Evolutionary conservation across 2,113 vertebrate species (phyloP).

Genomic region (Triplophysa dalaica): DNA sequence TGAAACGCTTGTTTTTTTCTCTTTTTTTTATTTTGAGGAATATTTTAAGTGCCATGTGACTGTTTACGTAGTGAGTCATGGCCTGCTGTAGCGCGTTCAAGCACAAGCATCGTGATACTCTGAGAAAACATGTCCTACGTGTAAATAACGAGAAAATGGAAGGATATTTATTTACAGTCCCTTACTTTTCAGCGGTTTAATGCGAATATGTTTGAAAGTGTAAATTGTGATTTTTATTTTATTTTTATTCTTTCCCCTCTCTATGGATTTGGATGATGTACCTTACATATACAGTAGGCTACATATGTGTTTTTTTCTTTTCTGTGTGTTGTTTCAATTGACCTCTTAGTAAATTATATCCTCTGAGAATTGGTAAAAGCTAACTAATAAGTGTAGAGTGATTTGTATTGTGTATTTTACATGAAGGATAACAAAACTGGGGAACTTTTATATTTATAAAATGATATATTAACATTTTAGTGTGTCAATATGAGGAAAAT

Average conservation of each 20-base stretch:
- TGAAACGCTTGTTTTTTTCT: slow-evolving; percentile 63
- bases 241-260: slow-evolving; percentile 34
- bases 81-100: slow-evolving; percentile 79
- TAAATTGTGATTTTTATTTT: slow-evolving; percentile 66
- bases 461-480: slow-evolving; percentile 76
- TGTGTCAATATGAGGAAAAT: slow-evolving; percentile 78
- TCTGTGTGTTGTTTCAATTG: slow-evolving; percentile 70
- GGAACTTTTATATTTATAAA: slow-evolving; percentile 84
- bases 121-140: slow-evolving; percentile 65
- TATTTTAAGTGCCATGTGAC: slow-evolving; percentile 79
- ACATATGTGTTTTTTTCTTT: slow-evolving; percentile 64
- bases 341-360: slow-evolving; percentile 71
- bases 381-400: slow-evolving; percentile 75
- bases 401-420: slow-evolving; percentile 84
- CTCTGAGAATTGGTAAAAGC: slow-evolving; percentile 73
- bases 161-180: slow-evolving; percentile 77
- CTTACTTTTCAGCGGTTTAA: slow-evolving; percentile 68
- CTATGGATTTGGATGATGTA: slow-evolving; percentile 71
- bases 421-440: slow-evolving; percentile 73
- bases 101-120: slow-evolving; percentile 77
- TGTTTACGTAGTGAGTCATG: slow-evolving; percentile 74
- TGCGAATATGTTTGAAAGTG: slow-evolving; percentile 68
- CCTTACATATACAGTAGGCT: slow-evolving; percentile 70
- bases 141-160: slow-evolving; percentile 72
- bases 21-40: slow-evolving; percentile 59